phyloP scores from a whole-genome alignment of 2,113 vertebrate species.

The Eudyptes chrysolophus region DNA sequence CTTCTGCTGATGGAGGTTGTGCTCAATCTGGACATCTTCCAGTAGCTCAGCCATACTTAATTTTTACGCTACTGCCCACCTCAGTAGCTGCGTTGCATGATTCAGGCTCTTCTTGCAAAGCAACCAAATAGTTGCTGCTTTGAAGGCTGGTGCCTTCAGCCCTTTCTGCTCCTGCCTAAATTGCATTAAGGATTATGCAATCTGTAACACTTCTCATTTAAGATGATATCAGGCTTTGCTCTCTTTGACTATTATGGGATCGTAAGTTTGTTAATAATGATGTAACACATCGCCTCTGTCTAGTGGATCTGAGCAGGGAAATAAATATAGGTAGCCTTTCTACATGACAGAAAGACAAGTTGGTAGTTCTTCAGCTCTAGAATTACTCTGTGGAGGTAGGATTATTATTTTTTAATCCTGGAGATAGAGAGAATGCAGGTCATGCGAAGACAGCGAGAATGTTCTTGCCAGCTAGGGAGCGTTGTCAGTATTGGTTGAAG shows the following conservation, averaged over 20 bases:
- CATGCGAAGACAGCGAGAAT: background rate
- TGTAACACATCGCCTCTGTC: background rate
- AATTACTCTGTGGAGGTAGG: background rate
- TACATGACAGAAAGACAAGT: background rate
- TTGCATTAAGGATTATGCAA: background rate
- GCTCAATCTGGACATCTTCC: background rate
- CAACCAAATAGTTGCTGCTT: background rate
- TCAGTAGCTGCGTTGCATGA: background rate
- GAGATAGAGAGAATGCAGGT: background rate
- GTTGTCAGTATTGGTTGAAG: background rate
- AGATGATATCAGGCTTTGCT: background rate
- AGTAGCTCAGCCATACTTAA: background rate
- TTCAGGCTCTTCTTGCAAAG: background rate
- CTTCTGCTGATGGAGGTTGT: background rate
- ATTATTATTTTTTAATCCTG: conserved; percentile 3
- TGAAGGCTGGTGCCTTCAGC: background rate
- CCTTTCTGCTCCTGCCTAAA: background rate
- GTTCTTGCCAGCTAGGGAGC: background rate
- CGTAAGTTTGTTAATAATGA: background rate
- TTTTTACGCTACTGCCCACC: background rate
- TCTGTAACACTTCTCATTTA: background rate
- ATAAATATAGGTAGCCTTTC: background rate
- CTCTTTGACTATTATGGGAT: background rate
- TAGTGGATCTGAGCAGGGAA: background rate
- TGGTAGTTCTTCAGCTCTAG: background rate